phyloP scores from a whole-genome alignment of 2,113 vertebrate species.

The Myotis yumanensis region DNA sequence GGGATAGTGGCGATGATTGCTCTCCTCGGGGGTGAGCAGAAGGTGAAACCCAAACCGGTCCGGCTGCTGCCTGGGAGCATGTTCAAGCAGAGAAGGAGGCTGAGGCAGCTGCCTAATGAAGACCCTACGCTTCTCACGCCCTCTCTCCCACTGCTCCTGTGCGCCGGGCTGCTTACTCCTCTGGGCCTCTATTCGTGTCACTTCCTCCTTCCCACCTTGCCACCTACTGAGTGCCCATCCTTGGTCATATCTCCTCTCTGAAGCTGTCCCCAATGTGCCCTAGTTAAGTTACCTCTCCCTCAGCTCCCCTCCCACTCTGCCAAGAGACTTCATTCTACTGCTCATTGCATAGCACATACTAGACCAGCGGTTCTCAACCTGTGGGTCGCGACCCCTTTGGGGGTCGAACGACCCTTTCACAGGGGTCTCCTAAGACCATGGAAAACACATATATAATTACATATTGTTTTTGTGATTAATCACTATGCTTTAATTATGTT shows the following conservation, averaged over 20 bases:
- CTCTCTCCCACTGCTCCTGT: rapidly evolving
- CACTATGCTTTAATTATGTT: too few relatives aligned
- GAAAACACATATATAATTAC: too few relatives aligned
- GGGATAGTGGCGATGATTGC: background rate
- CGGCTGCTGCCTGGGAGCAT: background rate
- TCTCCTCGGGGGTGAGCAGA: background rate
- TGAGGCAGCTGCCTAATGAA: background rate
- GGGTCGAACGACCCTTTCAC: too few relatives aligned
- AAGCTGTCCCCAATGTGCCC: background rate
- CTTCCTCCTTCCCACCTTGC: background rate
- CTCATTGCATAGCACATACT: too few relatives aligned
- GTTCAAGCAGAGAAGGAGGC: background rate
- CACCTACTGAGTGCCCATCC: too few relatives aligned
- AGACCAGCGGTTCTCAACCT: background rate
- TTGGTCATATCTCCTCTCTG: background rate
- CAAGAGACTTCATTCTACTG: background rate
- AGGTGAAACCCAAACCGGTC: background rate
- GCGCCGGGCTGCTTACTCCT: too few relatives aligned
- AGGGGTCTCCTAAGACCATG: too few relatives aligned
- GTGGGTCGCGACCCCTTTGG: too few relatives aligned
- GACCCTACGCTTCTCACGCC: background rate
- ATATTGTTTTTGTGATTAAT: too few relatives aligned
- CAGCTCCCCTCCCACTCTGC: background rate
- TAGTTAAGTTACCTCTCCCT: background rate
- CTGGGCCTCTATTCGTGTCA: background rate